Evolutionary conservation across 2,888 invertebrate genomes (phyloP).

Genomic region (Orthosia gracilis): DNA sequence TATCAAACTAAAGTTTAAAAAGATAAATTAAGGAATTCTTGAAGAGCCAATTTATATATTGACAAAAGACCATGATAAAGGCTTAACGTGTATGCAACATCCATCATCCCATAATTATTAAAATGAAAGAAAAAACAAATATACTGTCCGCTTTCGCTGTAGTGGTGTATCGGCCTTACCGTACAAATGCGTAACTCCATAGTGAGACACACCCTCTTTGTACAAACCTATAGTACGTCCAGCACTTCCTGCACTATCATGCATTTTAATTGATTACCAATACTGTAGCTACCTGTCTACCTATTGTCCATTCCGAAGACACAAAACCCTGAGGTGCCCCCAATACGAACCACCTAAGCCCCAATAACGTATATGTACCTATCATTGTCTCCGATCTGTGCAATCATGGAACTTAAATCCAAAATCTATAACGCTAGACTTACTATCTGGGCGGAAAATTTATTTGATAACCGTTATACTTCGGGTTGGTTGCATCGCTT

Average conservation of each 20-base stretch:
- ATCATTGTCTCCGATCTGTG: constrained; percentile 77
- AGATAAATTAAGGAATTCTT: neutral
- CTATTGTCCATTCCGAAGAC: constrained; percentile 1
- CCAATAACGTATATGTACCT: constrained; percentile 50
- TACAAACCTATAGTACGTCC: constrained; percentile 34
- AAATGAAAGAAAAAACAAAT: constrained; percentile 33
- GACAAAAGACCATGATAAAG: neutral
- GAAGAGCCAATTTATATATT: neutral
- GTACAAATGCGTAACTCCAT: constrained; percentile 61
- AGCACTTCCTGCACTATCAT: constrained; percentile 41
- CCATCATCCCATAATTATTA: constrained; percentile 4
- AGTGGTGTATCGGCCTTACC: constrained; percentile 38
- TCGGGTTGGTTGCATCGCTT: constrained; percentile 65
- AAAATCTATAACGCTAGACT: constrained; percentile 88
- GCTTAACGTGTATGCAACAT: neutral
- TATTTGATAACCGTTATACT: constrained; percentile 81
- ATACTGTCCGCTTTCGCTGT: constrained; percentile 44
- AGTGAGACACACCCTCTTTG: constrained; percentile 64
- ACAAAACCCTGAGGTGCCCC: constrained; percentile 24
- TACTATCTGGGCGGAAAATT: constrained; percentile 84
- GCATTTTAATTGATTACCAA: constrained; percentile 61
- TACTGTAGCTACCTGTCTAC: constrained; percentile 15
- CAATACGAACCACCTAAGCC: constrained; percentile 38
- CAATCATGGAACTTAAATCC: constrained; percentile 81
- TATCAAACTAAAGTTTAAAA: neutral